These are phyloP conservation scores for Drosophila tanythrix DNA, from an alignment of 2,888 invertebrate species.

Conservation along the genomic window DNA sequence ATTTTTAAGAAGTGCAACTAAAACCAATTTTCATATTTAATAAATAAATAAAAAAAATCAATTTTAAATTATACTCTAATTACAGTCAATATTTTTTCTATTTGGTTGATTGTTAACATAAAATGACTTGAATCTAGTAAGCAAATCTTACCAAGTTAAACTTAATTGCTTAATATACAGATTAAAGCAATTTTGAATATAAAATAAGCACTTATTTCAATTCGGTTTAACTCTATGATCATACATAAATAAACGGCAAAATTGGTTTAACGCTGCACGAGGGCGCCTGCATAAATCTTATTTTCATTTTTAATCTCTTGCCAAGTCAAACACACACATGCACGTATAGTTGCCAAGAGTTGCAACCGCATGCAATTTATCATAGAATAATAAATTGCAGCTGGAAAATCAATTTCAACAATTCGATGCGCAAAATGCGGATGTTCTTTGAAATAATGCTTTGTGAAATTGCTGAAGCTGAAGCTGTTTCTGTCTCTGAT, in stretches of 20 bases:
- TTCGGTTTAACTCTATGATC: not conserved
- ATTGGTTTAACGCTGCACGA: slow-evolving; percentile 20
- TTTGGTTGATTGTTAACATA: not conserved
- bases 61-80: no score
- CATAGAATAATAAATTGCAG: slow-evolving; percentile 59
- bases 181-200: not conserved
- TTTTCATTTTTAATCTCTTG: slow-evolving; percentile 44
- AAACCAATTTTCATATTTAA: not conserved
- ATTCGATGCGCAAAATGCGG: slow-evolving; percentile 29
- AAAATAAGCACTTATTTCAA: not conserved
- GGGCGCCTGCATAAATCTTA: slow-evolving; percentile 52
- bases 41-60: not conserved
- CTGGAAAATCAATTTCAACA: slow-evolving; percentile 67
- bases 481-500: slow-evolving; percentile 25
- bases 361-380: slow-evolving; percentile 38
- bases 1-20: no score
- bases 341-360: not conserved
- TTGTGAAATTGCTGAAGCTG: slow-evolving; percentile 3
- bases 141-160: not conserved
- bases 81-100: accelerated
- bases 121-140: not conserved
- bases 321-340: slow-evolving; percentile 9
- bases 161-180: not conserved
- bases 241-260: slow-evolving; percentile 5
- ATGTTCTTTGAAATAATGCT: slow-evolving; percentile 19